These are phyloP conservation scores for Spicauda simplicius DNA, from an alignment of 2,888 invertebrate species.

Conservation along the genomic window DNA sequence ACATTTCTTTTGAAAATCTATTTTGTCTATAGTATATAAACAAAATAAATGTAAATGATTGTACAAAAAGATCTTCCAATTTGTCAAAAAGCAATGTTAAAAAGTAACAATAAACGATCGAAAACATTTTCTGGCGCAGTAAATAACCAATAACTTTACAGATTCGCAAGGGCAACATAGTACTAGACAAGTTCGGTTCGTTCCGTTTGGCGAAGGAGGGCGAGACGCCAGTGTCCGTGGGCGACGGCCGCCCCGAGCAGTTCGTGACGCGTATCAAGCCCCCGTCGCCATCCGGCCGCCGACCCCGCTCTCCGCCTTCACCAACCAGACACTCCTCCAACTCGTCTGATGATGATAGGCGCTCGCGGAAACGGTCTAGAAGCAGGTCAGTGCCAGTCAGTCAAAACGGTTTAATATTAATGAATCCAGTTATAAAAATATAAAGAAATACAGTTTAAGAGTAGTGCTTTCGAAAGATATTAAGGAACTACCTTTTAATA, in stretches of 20 bases:
- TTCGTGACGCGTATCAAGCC: constrained; percentile 80
- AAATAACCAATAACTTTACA: constrained; percentile 39
- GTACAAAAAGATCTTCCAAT: too few relatives aligned
- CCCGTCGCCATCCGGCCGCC: constrained; percentile 66
- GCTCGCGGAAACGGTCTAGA: constrained; percentile 67
- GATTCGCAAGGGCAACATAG: constrained; percentile 85
- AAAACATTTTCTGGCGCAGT: too few relatives aligned
- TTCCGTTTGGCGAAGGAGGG: constrained; percentile 87
- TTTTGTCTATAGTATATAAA: too few relatives aligned
- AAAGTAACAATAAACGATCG: too few relatives aligned
- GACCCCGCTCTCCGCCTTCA: constrained; percentile 75
- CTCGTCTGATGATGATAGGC: constrained; percentile 65
- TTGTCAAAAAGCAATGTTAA: too few relatives aligned
- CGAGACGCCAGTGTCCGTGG: constrained; percentile 76
- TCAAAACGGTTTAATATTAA: too few relatives aligned
- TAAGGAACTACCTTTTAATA: too few relatives aligned
- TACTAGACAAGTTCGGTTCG: constrained; percentile 90
- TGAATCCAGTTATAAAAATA: too few relatives aligned
- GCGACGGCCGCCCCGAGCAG: constrained; percentile 80
- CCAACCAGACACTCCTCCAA: constrained; percentile 75
- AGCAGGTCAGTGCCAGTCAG: constrained; percentile 61
- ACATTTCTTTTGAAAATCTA: too few relatives aligned
- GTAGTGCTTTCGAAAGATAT: too few relatives aligned
- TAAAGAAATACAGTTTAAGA: too few relatives aligned
- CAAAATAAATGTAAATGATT: too few relatives aligned